Base-by-base conservation (phyloP, 2,797 vertebrate species). In the Eulemur coronatus region DNA sequence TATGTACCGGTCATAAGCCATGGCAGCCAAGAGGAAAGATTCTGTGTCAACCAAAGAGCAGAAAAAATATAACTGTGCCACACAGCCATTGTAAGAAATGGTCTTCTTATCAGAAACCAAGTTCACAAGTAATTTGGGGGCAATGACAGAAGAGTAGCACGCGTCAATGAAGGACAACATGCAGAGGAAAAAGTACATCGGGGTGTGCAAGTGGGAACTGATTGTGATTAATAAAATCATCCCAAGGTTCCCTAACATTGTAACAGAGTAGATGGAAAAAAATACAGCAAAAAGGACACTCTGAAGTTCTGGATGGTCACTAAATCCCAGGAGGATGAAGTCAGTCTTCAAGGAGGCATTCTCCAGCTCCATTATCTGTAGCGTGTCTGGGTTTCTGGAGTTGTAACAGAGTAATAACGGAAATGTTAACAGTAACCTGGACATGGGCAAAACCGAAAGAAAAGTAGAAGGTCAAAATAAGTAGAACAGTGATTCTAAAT, bases 11-110 rank as follows among this genome's bases (percentile, higher is more conserved):
- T 98, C 98, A 4, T 97, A 98, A 73, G 98, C 97, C 98, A 98
- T 98, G 67, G 90, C 97, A 57, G 97, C 97, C 92, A 98, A 22
- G 6, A 98, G 57, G 43, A 96, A 97, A 14, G 98, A 98, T 78
- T 98, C 98, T 0, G 97, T 97, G 30, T 98, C 61, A 0, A 20
- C 96, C 0, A 98, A 7, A 46, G 82, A 98, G 65, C 98, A 92
- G 81, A 98, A 96, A 26, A 97, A 98, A 91, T 98, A 98, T 9
- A 98, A 93, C 57, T 96, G 94, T n/a, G 88, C 7, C 24, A 13
- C 95, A 89, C 88, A 97, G 3, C 80, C 91, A 28, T 61, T 79
- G 46, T 97, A 97, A 35, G 96, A 98, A 91, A 98, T 97, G 3
- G 50, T 61, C 70, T 97, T 96, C 35, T 63, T 76, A 1, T 91